These are phyloP conservation scores for Sinonovacula constricta DNA, from an alignment of 1,140 invertebrate species.

Conservation along the genomic window DNA sequence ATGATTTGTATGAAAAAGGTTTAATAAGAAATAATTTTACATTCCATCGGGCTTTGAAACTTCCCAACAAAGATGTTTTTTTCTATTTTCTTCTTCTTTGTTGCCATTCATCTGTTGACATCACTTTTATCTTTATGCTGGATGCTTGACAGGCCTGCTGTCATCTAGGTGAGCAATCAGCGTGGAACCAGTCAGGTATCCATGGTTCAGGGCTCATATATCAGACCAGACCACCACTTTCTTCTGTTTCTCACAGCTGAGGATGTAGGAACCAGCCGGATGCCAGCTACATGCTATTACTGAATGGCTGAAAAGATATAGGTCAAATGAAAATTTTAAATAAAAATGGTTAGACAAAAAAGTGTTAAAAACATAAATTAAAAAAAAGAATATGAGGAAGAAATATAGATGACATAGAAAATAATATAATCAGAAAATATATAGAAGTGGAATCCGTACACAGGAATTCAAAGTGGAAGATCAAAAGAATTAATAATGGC, in stretches of 20 bases:
- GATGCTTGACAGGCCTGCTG: too few species aligned
- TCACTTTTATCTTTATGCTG: too few species aligned
- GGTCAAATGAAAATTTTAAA: constrained; percentile 3
- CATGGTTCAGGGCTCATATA: constrained; percentile 50
- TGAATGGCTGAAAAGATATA: constrained; percentile 83
- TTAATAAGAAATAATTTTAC: too few species aligned
- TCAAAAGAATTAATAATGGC: not conserved
- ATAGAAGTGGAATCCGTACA: not conserved
- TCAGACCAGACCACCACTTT: constrained; percentile 90
- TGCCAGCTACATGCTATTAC: constrained; percentile 96
- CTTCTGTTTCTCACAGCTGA: constrained; percentile 93
- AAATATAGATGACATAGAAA: not conserved
- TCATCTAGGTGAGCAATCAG: too few species aligned
- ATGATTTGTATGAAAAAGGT: too few species aligned
- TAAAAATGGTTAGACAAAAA: not conserved
- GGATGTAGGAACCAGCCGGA: constrained; percentile 88
- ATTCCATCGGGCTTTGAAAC: too few species aligned
- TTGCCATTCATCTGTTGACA: too few species aligned
- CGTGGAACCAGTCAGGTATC: too few species aligned
- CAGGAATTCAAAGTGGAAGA: constrained; percentile 4
- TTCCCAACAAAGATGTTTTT: too few species aligned
- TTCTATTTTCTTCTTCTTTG: too few species aligned
- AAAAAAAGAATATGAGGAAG: not conserved
- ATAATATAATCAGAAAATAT: not conserved
- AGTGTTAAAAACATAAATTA: too few species aligned